Evolutionary conservation across 2,888 invertebrate genomes (phyloP).

Genomic region (Hesperia comma): DNA sequence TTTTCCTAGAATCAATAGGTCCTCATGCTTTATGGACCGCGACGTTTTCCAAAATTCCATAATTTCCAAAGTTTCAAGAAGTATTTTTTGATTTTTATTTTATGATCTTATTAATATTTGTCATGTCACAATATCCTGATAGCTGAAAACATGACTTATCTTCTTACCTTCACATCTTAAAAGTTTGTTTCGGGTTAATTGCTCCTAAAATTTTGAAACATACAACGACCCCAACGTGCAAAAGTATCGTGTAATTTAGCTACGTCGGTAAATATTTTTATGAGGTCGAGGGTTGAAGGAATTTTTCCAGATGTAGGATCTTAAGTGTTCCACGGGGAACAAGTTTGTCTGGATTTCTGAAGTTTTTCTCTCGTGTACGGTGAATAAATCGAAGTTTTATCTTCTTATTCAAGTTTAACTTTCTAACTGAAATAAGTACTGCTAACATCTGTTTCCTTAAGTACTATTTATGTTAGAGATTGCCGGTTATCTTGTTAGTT

Average conservation of each 20-base stretch:
- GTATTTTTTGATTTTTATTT: no score
- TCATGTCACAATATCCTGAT: no score
- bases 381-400: conserved; percentile 35
- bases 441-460: conserved; percentile 16
- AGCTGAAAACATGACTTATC: conserved; percentile 2
- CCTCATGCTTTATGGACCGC: no score
- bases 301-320: conserved; percentile 23
- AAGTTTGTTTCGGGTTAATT: neutral
- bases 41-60: no score
- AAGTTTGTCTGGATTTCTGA: conserved; percentile 22
- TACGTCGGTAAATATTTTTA: conserved; percentile 18
- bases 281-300: conserved; percentile 8
- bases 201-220: conserved; percentile 7
- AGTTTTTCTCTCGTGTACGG: conserved; percentile 27
- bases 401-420: conserved; percentile 22
- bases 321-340: conserved; percentile 12
- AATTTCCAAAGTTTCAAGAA: no score
- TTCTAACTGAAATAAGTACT: conserved; percentile 24
- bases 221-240: neutral
- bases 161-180: no score
- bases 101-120: no score
- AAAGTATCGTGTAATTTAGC: conserved; percentile 3
- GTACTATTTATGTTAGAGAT: neutral
- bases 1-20: neutral
- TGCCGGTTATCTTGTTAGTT: neutral